Conservation (phyloP, 2,888 invertebrate species). For the Terebella lapidaria region DNA sequence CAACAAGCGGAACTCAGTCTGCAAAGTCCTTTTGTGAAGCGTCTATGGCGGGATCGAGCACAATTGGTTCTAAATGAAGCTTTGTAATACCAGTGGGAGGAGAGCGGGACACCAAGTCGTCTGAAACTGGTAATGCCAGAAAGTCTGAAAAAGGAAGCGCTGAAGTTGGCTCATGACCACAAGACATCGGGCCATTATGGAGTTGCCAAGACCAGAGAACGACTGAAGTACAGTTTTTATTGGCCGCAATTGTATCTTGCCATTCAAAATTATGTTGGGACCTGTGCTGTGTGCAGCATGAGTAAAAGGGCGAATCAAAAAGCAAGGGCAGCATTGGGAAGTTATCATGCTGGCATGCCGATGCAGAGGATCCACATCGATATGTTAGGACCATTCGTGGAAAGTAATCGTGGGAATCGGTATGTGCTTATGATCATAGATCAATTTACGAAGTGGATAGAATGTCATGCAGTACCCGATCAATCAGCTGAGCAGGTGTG, state of each 20-base stretch:
- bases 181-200: not conserved
- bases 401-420: not conserved
- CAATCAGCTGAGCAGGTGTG: not conserved
- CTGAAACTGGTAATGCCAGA: not conserved
- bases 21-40: not conserved
- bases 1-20: not conserved
- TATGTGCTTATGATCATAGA: slow-evolving; percentile 1
- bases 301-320: not conserved
- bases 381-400: not conserved
- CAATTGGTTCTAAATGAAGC: not conserved
- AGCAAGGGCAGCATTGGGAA: not conserved
- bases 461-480: not conserved
- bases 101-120: too few species aligned
- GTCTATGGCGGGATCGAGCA: not conserved
- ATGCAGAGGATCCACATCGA: slow-evolving; percentile 5
- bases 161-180: not conserved
- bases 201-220: not conserved
- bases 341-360: not conserved
- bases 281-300: not conserved
- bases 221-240: not conserved
- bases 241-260: not conserved
- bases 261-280: not conserved
- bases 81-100: not conserved
- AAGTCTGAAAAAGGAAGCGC: not conserved
- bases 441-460: slow-evolving; percentile 9